Evolutionary conservation across 2,797 vertebrate genomes (phyloP).

Genomic region (Microctenopoma steveboyesi): DNA sequence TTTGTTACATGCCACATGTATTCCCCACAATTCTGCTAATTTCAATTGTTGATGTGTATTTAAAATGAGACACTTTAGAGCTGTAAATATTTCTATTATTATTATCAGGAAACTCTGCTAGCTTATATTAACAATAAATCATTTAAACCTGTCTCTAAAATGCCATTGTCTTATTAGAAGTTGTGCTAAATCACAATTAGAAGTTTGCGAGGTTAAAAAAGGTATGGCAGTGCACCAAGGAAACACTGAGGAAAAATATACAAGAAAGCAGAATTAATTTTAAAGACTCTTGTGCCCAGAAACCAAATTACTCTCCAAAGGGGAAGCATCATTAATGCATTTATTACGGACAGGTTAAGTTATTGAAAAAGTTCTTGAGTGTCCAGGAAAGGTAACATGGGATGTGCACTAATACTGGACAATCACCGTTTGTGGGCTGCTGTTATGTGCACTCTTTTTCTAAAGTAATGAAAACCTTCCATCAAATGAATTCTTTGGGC

Average conservation of each 20-base stretch:
- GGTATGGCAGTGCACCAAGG: slow-evolving; percentile 53
- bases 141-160: slow-evolving; percentile 45
- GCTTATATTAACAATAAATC: slow-evolving; percentile 1
- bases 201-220: slow-evolving; percentile 46
- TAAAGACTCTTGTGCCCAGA: slow-evolving; percentile 67
- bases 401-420: slow-evolving; percentile 49
- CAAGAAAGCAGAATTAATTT: slow-evolving; percentile 60
- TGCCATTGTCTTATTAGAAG: slow-evolving; percentile 27
- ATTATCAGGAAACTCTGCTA: slow-evolving; percentile 15
- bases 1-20: too few species aligned
- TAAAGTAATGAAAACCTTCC: slow-evolving; percentile 55
- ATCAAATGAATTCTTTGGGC: slow-evolving; percentile 41
- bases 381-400: slow-evolving; percentile 45
- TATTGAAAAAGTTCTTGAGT: slow-evolving; percentile 50
- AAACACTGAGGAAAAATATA: slow-evolving; percentile 44
- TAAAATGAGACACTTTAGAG: background rate
- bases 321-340: slow-evolving; percentile 71
- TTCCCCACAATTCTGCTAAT: background rate
- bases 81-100: slow-evolving; percentile 14
- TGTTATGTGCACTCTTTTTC: slow-evolving; percentile 49
- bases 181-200: slow-evolving; percentile 45
- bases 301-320: slow-evolving; percentile 69
- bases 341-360: slow-evolving; percentile 67
- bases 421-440: slow-evolving; percentile 46
- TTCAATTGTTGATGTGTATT: background rate